Conservation (phyloP, 2,113 vertebrate species). For the Eptesicus fuscus region DNA sequence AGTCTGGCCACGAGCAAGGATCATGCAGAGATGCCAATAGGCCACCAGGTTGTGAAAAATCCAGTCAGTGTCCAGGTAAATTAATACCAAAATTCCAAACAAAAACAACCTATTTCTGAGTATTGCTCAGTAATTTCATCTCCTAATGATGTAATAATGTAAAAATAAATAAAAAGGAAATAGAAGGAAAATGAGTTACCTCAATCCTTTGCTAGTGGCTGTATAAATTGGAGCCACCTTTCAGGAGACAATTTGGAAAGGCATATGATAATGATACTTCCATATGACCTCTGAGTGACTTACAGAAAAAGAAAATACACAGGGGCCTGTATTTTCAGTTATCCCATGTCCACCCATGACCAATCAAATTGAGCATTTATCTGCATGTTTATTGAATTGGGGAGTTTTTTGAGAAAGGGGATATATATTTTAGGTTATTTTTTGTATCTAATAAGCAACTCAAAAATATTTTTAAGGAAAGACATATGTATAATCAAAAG, state of each 20-base stretch:
- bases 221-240: not conserved
- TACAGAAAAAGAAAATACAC: not conserved
- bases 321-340: not conserved
- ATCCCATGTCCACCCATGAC: no score
- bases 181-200: not conserved
- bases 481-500: not conserved
- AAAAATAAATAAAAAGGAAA: conserved; percentile 28
- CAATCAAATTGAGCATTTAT: not conserved
- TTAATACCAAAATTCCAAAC: not conserved
- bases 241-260: conserved; percentile 4
- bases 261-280: not conserved
- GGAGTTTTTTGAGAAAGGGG: not conserved
- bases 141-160: conserved; percentile 11
- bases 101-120: not conserved
- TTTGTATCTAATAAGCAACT: not conserved
- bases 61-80: not conserved
- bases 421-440: not conserved
- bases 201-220: not conserved
- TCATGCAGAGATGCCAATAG: not conserved
- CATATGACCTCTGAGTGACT: not conserved
- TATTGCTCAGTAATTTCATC: not conserved
- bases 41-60: not conserved
- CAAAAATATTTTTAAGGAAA: not conserved
- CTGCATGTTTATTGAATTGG: not conserved
- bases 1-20: not conserved